Evolutionary conservation across 2,888 invertebrate genomes (phyloP), one percentile per base, ranked within the genome.

Genomic region (Andricus curvator): DNA sequence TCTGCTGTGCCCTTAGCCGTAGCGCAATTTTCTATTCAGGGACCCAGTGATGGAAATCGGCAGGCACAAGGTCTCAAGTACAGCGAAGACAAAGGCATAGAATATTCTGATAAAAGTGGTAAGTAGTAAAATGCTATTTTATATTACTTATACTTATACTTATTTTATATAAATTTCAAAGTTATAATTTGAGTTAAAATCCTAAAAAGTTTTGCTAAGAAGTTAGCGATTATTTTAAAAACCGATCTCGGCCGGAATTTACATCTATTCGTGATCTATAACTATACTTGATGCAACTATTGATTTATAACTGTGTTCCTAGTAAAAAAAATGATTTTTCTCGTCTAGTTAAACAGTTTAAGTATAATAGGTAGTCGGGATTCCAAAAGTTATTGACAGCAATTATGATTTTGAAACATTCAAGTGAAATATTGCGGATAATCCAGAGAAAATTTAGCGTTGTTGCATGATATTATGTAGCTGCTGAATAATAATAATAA

Each of bases 11-110:
- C 92, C 25, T 83, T 89, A 78, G 60, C 82, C 20, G 80, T 89
- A 60, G 92, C 90, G 37, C 91, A 92, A 85, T 92, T 92, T 80
- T 88, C 92, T 22, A 92, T 92, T 78, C 88, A 91, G 82, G 92
- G 92, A 11, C 90, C 92, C 3, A 92, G 90, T 80, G 92, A 92
- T 86, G 92, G 92, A 68, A 90, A 89, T 81, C 88, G 91, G 78
- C 88, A 86, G 51, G 90, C 92, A 56, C 91, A 92, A 83, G 91
- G 92, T 67, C 87, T 92, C 65, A 91, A 89, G 85, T 89, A 90
- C 82, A 91, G 91, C 78, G 81, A 86, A 79, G 91, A 90, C 74
- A 92, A 91, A 88, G 92, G 91, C 84, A 88, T 92, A 81, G 88
- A 91, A 84, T 92, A 90, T 85, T 90, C 89, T 67, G 90, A 91